Evolutionary conservation across 2,888 invertebrate species (phyloP).

Genomic region (Cantharis nigra): DNA sequence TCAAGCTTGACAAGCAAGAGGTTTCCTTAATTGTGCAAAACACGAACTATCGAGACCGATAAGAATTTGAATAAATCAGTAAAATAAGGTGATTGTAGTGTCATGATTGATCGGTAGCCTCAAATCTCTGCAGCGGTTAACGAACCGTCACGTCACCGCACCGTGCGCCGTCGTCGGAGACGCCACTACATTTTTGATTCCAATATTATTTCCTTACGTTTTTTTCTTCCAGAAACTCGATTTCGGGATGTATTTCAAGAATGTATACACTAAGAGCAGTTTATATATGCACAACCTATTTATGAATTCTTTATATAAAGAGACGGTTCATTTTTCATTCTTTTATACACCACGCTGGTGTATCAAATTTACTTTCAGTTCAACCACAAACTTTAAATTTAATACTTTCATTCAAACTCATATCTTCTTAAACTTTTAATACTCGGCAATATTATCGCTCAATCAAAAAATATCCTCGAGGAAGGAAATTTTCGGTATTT

Average conservation of each 20-base stretch:
- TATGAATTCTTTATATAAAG: neutral
- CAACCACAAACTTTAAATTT: neutral
- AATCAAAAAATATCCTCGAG: neutral
- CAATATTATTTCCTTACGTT: neutral
- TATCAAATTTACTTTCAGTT: neutral
- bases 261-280: neutral
- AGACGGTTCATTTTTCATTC: conserved; percentile 2
- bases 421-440: neutral
- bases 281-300: conserved; percentile 4
- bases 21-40: neutral
- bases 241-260: conserved; percentile 2
- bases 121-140: conserved; percentile 27
- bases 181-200: conserved; percentile 16
- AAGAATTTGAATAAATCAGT: neutral
- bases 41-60: conserved; percentile 2
- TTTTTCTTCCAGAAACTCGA: neutral
- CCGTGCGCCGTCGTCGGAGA: conserved; percentile 20
- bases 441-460: neutral
- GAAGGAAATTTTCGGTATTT: too few species aligned
- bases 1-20: neutral
- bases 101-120: conserved; percentile 26
- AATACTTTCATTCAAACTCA: neutral
- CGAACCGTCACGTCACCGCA: conserved; percentile 19
- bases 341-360: neutral
- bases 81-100: conserved; percentile 13